phyloP scores from a whole-genome alignment of 2,888 invertebrate species.

The Apodemia duryi region DNA sequence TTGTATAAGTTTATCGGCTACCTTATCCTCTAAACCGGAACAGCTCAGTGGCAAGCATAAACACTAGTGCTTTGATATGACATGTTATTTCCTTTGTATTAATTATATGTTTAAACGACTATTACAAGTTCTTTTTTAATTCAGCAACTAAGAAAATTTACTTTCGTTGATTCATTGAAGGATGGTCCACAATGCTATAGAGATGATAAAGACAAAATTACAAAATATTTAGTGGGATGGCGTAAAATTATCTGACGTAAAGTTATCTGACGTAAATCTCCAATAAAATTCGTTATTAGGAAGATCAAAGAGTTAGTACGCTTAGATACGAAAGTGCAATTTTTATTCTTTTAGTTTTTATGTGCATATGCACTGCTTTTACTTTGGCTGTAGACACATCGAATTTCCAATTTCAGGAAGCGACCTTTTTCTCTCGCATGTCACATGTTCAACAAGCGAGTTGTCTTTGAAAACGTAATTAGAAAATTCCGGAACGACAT shows the following conservation, averaged over 20 bases:
- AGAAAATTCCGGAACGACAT: conserved; percentile 75
- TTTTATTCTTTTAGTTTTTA: conserved; percentile 3
- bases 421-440: conserved; percentile 73
- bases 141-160: too few species aligned
- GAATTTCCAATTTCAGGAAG: conserved; percentile 70
- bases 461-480: conserved; percentile 79
- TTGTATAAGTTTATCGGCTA: too few species aligned
- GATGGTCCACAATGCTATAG: too few species aligned
- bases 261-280: conserved; percentile 27
- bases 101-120: too few species aligned
- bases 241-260: neutral
- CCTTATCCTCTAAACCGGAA: too few species aligned
- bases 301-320: conserved; percentile 55
- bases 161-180: too few species aligned
- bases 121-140: too few species aligned
- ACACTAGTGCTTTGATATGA: too few species aligned
- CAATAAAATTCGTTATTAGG: conserved; percentile 62
- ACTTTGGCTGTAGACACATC: conserved; percentile 33
- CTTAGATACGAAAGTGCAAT: conserved; percentile 24
- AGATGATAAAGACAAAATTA: neutral
- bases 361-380: conserved; percentile 16
- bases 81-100: too few species aligned
- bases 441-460: conserved; percentile 75
- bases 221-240: neutral
- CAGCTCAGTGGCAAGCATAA: too few species aligned